Conservation (phyloP, 2,113 vertebrate genomes). For the Passer domesticus region DNA sequence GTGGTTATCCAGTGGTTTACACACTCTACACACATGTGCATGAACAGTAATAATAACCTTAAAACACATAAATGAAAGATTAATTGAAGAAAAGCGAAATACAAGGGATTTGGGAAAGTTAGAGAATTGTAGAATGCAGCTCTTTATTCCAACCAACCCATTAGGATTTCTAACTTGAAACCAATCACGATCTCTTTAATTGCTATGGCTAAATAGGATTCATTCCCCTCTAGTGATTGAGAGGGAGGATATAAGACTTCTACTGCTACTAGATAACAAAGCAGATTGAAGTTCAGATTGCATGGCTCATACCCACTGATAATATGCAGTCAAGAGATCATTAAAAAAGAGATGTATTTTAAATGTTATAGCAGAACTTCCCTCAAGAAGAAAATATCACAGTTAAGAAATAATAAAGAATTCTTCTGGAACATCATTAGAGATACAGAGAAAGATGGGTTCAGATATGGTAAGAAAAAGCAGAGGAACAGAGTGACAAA, state of each 20-base stretch:
- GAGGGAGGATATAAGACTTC: neutral
- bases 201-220: neutral
- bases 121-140: neutral
- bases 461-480: neutral
- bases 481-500: neutral
- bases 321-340: neutral
- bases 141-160: neutral
- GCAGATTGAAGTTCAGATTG: neutral
- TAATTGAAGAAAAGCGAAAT: neutral
- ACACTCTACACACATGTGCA: neutral
- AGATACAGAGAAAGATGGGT: neutral
- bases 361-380: neutral
- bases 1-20: neutral
- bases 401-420: neutral
- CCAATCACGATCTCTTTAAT: neutral
- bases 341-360: neutral
- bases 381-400: neutral
- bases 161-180: neutral
- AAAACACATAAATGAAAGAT: neutral
- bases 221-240: neutral
- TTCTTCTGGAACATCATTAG: neutral
- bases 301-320: neutral
- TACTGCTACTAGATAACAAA: neutral
- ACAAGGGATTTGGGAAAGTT: neutral
- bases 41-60: neutral